Evolutionary conservation across 2,888 invertebrate genomes (phyloP), one percentile per base, ranked within the genome.

Genomic region (Diachrysia chrysitis): DNA sequence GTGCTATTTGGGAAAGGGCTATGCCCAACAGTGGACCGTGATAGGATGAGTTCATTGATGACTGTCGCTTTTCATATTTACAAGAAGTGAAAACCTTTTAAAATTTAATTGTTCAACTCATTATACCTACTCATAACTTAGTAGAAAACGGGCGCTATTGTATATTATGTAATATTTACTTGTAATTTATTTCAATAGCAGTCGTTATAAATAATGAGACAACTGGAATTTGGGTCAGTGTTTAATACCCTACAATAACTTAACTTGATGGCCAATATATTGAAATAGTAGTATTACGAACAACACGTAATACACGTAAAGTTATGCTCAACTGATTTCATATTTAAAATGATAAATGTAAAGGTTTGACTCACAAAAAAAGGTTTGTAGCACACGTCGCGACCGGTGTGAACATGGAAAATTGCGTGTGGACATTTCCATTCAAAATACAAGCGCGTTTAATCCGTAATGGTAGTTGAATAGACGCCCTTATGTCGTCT

Each of bases 281-380:
- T 73, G 63, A 51, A 64, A 73, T 78, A 69, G 66, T 62, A 29
- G 61, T 66, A 82, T 86, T 89, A 85, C 85, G 82, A 82, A 81
- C 71, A 71, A 73, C n/a, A n/a, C n/a, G n/a, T n/a, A n/a, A n/a
- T n/a, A n/a, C 85, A 86, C 86, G 88, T 89, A 90, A 91, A 82
- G 83, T 82, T 81, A 82, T 84, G 83, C 74, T 73, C 79, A 74
- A 82, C 73, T 82, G 76, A 86, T 89, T 91, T 85, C 83, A 69
- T 82, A 83, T 85, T 82, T 80, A 87, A 87, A 86, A 85, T 69
- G n/a, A 75, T 75, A 83, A 87, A 84, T 72, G 83, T 48, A 9
- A 10, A 17, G 48, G 48, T 48, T 19, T 48, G n/a, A n/a, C n/a
- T 9, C n/a, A 46, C 5, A 37, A 14, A 14, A 16, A 37, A 14